These are phyloP conservation scores for Cryptops parisi DNA, from an alignment of 2,888 invertebrate species.

Conservation along the genomic window DNA sequence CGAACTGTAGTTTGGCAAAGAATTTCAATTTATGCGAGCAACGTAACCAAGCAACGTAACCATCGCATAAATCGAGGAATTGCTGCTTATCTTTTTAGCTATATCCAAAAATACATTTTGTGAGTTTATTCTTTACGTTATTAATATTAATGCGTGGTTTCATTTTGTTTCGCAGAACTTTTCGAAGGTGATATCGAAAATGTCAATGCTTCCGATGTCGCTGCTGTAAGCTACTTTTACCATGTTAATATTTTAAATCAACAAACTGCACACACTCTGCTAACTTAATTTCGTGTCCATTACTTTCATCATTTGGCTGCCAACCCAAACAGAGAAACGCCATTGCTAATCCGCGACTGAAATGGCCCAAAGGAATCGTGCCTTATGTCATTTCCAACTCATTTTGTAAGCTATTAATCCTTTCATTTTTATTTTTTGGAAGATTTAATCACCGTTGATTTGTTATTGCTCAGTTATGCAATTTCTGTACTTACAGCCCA, in stretches of 20 bases:
- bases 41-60: no score
- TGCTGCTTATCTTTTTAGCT: no score
- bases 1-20: no score
- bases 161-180: conserved; percentile 7
- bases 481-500: conserved; percentile 19
- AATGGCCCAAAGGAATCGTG: conserved; percentile 25
- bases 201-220: conserved; percentile 6
- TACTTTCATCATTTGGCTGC: no score
- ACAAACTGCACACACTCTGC: no score
- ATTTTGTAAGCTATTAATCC: conserved; percentile 1
- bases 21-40: no score
- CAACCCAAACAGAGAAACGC: conserved; percentile 22
- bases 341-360: conserved; percentile 22
- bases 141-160: no score
- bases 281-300: no score
- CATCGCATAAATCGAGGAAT: no score
- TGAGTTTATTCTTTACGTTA: no score
- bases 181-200: conserved; percentile 11
- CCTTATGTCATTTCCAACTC: conserved; percentile 23
- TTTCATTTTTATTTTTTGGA: not conserved
- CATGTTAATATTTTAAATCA: no score
- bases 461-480: not conserved
- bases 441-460: not conserved
- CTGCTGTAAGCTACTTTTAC: not conserved
- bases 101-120: no score